Evolutionary conservation across 2,113 vertebrate species (phyloP).

Genomic region (Laterallus jamaicensis): DNA sequence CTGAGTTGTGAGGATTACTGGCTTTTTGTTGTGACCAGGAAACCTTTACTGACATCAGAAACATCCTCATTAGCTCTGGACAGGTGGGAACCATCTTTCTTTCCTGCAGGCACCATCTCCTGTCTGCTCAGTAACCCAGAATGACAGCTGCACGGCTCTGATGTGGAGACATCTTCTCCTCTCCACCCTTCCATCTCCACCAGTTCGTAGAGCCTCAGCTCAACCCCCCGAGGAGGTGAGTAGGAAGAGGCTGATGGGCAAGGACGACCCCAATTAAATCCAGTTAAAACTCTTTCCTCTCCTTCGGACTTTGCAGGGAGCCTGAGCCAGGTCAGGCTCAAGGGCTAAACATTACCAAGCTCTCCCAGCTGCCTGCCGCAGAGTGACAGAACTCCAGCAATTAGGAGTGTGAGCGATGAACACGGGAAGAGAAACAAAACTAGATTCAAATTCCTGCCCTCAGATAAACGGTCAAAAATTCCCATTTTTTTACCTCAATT

Average conservation of each 20-base stretch:
- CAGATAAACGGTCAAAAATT: not conserved
- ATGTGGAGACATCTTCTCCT: slow-evolving; percentile 47
- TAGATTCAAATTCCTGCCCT: not conserved
- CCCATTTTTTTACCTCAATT: not conserved
- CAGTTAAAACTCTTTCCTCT: slow-evolving; percentile 65
- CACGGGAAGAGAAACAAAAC: not conserved
- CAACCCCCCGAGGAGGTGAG: slow-evolving; percentile 36
- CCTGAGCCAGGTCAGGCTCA: slow-evolving; percentile 60
- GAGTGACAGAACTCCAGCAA: slow-evolving; percentile 56
- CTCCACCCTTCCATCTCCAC: slow-evolving; percentile 22
- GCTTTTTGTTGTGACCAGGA: slow-evolving; percentile 28
- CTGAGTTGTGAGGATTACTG: not conserved
- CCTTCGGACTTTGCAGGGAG: slow-evolving; percentile 46
- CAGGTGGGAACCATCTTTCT: slow-evolving; percentile 71
- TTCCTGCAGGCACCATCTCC: slow-evolving; percentile 78
- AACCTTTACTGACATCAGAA: slow-evolving; percentile 64
- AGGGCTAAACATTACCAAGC: slow-evolving; percentile 59
- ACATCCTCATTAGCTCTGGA: slow-evolving; percentile 68
- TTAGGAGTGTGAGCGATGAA: slow-evolving; percentile 62
- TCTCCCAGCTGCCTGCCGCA: not conserved
- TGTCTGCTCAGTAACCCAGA: slow-evolving; percentile 76
- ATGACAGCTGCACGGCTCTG: slow-evolving; percentile 79
- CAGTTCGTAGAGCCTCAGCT: slow-evolving; percentile 44
- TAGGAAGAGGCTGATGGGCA: slow-evolving; percentile 64
- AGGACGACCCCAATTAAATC: slow-evolving; percentile 77